Evolutionary conservation across 2,888 invertebrate genomes (phyloP).

Genomic region (Agrotis ipsilon): DNA sequence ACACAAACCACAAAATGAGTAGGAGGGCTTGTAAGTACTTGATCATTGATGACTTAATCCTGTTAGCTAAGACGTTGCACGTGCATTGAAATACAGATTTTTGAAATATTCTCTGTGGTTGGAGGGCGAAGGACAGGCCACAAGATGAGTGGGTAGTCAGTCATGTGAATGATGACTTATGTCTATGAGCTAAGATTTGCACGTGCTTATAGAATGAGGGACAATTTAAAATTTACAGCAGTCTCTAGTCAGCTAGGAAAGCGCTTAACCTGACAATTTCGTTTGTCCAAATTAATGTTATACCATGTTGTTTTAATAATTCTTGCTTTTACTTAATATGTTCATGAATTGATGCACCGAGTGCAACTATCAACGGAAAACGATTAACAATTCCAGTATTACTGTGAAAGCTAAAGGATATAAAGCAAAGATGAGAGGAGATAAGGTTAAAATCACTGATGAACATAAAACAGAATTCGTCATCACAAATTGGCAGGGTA

Average conservation of each 20-base stretch:
- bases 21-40: not conserved
- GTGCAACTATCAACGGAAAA: too few species aligned
- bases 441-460: not conserved
- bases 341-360: too few species aligned
- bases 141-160: slow-evolving; percentile 33
- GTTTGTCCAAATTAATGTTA: too few species aligned
- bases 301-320: too few species aligned
- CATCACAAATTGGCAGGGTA: not conserved
- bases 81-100: not conserved
- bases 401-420: not conserved
- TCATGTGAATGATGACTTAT: slow-evolving; percentile 43
- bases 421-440: not conserved
- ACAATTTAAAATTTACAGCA: too few species aligned
- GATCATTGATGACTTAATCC: not conserved
- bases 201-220: not conserved
- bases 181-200: not conserved
- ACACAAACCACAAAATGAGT: not conserved
- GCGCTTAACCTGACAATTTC: too few species aligned
- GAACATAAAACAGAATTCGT: not conserved
- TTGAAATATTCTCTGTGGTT: not conserved
- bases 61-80: not conserved
- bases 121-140: not conserved
- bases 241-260: too few species aligned
- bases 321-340: too few species aligned
- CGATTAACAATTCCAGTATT: not conserved